Evolutionary conservation across 2,888 invertebrate species (phyloP).

Genomic region (Chironomus riparius): DNA sequence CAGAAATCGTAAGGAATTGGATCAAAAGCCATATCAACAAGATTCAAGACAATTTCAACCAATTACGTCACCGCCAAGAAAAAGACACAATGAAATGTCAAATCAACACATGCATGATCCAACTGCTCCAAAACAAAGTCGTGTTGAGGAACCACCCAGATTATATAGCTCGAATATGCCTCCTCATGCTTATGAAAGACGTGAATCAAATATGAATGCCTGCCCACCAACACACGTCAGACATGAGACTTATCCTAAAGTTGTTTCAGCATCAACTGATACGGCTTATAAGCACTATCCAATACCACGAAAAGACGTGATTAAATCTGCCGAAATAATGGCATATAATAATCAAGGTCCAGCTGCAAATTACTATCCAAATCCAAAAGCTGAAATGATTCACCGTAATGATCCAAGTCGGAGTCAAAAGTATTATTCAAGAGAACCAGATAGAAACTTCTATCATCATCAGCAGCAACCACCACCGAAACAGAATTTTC

Average conservation of each 20-base stretch:
- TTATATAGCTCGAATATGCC: neutral
- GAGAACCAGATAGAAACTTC: constrained; percentile 24
- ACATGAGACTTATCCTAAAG: neutral
- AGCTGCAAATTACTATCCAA: neutral
- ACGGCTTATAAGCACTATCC: neutral
- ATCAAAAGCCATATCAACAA: constrained; percentile 27
- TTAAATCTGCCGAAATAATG: neutral
- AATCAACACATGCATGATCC: neutral
- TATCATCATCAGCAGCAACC: neutral
- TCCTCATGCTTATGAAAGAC: neutral
- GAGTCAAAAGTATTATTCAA: constrained; percentile 24
- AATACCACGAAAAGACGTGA: constrained; percentile 4
- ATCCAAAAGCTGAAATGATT: constrained; percentile 26
- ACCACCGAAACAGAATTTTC: constrained; percentile 19
- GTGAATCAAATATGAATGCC: neutral
- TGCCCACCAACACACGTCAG: neutral
- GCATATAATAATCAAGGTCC: neutral
- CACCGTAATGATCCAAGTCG: constrained; percentile 21
- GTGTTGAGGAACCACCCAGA: neutral
- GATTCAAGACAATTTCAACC: neutral
- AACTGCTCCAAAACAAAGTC: neutral
- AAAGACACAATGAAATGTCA: neutral
- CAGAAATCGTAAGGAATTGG: neutral
- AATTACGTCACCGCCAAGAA: neutral
- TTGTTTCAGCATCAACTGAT: neutral